Evolutionary conservation across 2,113 vertebrate genomes (phyloP), one percentile per base, ranked within the genome.

Genomic region (Microtus richardsoni): DNA sequence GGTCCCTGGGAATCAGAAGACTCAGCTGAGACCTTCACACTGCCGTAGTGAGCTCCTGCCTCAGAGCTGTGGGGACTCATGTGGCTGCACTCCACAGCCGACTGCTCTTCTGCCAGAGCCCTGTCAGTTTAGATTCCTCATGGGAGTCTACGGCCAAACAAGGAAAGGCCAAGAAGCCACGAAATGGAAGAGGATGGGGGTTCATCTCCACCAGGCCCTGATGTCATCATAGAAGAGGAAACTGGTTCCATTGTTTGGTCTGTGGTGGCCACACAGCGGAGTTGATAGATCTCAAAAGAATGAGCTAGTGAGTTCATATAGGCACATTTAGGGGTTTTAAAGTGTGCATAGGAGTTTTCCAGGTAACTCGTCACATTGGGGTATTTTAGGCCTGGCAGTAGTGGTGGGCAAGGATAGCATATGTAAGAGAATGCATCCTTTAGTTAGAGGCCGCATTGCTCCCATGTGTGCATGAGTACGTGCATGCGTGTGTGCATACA

Each of bases 271-370:
- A 7, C 39, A 0, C 0, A 12, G 1, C 24, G 10, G 8, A 10
- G 49, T 44, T 2, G n/a, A 36, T 17, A 39, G 85, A 87, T 24
- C 3, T 3, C 30, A 17, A 70, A 41, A 24, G 58, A 39, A 16
- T 62, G 28, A 44, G 19, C 64, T 41, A 52, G 21, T 4, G n/a
- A n/a, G 62, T 71, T 66, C 58, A 80, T 54, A 58, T n/a, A 10
- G 33, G 54, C 24, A 13, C 13, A 2, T 66, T 36, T 24, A 86
- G 73, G 73, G 52, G 90, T 54, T 96, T 96, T 93, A 52, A 79
- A 66, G 93, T 88, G 54, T 90, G 74, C 79, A 16, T 70, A 95
- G 84, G 95, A 58, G 93, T 77, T 89, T 82, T 89, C 84, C 82
- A 75, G 94, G 54, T 22, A 79, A 41, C 87, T 54, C 4, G 62